Evolutionary conservation across 2,113 vertebrate species (phyloP).

Genomic region (Rhinolophus ferrumequinum): DNA sequence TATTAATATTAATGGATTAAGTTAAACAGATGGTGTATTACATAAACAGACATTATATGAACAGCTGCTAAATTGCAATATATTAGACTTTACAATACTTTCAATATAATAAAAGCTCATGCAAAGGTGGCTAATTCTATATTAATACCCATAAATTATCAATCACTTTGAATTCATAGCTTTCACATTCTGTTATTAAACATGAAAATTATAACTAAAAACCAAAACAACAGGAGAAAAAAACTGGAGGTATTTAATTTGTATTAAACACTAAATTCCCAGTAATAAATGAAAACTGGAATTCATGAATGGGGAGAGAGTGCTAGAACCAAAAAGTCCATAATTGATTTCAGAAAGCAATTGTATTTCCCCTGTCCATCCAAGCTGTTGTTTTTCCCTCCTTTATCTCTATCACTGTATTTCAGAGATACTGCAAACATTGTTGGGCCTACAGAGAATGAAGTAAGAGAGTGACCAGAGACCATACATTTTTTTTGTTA

Average conservation of each 20-base stretch:
- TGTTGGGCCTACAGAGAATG: neutral
- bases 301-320: neutral
- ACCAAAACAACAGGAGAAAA: neutral
- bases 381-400: neutral
- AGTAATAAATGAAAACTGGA: neutral
- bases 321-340: neutral
- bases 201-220: neutral
- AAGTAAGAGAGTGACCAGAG: neutral
- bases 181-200: conserved; percentile 25
- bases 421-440: neutral
- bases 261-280: neutral
- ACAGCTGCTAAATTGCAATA: conserved; percentile 42
- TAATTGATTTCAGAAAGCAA: neutral
- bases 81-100: conserved; percentile 5
- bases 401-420: neutral
- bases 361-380: neutral
- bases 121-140: neutral
- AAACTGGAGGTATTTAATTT: conserved; percentile 10
- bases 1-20: conserved; percentile 40
- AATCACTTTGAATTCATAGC: neutral
- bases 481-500: neutral
- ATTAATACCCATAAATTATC: conserved; percentile 24
- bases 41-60: neutral
- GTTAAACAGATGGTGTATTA: conserved; percentile 54
- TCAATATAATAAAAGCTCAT: conserved; percentile 25